Evolutionary conservation across 2,888 invertebrate genomes (phyloP).

Genomic region (Agonopterix subpropinquella): DNA sequence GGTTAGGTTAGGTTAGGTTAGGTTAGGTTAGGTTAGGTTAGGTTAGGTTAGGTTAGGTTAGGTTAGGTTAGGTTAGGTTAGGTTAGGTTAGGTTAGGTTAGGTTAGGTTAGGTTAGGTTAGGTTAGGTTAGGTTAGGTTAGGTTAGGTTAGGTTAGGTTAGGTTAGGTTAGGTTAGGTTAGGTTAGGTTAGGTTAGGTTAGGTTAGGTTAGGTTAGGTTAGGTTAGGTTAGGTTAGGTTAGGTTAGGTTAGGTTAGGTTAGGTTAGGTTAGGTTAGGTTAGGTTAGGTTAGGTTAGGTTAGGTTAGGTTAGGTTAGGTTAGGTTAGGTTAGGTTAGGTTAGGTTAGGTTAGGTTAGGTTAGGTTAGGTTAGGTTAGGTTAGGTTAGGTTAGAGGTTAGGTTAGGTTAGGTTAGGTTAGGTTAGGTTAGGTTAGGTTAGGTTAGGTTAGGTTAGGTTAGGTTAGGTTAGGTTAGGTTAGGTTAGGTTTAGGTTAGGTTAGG

Average conservation of each 20-base stretch:
- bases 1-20: constrained; percentile 3
- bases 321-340: constrained; percentile 6
- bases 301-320: constrained; percentile 2
- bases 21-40: constrained; percentile 8
- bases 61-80: constrained; percentile 17
- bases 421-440: constrained; percentile 14
- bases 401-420: constrained; percentile 17
- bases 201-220: constrained; percentile 15
- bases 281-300: constrained; percentile 5
- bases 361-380: constrained; percentile 17
- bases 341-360: constrained; percentile 14
- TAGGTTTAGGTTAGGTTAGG: constrained; percentile 5
- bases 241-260: constrained; percentile 15
- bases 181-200: constrained; percentile 6
- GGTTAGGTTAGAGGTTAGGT: constrained; percentile 17
- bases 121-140: constrained; percentile 12
- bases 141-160: constrained; percentile 5
- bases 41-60: constrained; percentile 16
- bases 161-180: constrained; percentile 2
- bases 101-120: constrained; percentile 17
- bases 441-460: constrained; percentile 6
- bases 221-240: constrained; percentile 15
- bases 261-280: constrained; percentile 14
- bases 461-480: constrained; percentile 3
- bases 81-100: constrained; percentile 17